Evolutionary conservation across 2,113 vertebrate genomes (phyloP), one percentile per base, ranked within the genome.

Genomic region (Castor canadensis): DNA sequence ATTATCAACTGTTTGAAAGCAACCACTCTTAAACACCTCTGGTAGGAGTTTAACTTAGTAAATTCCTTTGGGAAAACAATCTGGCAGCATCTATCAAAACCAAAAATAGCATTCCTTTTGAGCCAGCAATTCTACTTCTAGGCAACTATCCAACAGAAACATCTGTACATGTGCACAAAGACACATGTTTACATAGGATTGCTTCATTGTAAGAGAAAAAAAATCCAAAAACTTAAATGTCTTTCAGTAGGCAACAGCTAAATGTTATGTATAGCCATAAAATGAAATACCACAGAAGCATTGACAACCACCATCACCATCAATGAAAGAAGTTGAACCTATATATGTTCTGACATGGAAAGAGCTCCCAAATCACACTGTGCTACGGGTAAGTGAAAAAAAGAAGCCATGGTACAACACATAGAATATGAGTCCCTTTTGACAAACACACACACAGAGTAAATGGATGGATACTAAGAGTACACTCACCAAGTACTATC

Each of bases 71-170:
- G 91, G 90, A 96, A 92, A 67, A 95, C 20, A 76, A 92, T 64
- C 71, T 88, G 95, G 96, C 84, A 97, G 71, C 66, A 85, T 72
- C 26, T 22, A 87, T 60, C 80, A 81, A 84, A 95, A 90, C 82
- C 87, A 87, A 92, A 96, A 95, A 86, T n/a, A 96, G 82, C 17
- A 30, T 83, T 88, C 7, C 38, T 77, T 91, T 8, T 77, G 73
- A 40, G 81, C 92, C 84, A 84, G 72, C 90, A 77, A 38, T 66
- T 94, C 92, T 38, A 71, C 80, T 90, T 62, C 54, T n/a, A 69
- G 94, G 88, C 88, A 91, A 12, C 20, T 9, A 13, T 58, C 79
- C 96, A 96, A 88, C 66, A 85, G 85, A 95, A 92, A 91, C 82
- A 47, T 54, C 49, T 19, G 35, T 0, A 9, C 93, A 66, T 9